Percentiles rank a stretch among this genome's conserved stretches.
phyloP scores from a whole-genome alignment of 1,140 invertebrate species.

The Drosophila insularis region DNA sequence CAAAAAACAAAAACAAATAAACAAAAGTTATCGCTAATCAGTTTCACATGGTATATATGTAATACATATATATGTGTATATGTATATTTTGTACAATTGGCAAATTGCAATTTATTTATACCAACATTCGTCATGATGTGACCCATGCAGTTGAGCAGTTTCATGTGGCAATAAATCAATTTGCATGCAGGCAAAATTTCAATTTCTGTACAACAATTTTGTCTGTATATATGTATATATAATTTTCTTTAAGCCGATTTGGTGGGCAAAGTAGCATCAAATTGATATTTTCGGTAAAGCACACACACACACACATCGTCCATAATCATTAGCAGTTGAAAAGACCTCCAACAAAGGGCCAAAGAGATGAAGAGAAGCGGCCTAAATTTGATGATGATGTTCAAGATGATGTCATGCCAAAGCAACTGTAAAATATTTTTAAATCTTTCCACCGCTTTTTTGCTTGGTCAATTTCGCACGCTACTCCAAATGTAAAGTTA shows the following conservation, averaged over 20 bases:
- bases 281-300: conserved; percentile 25
- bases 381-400: conserved; percentile 18
- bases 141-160: conserved; percentile 53
- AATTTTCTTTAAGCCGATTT: conserved; percentile 38
- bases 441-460: neutral
- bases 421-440: conserved; percentile 11
- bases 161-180: conserved; percentile 72
- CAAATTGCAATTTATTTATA: conserved; percentile 79
- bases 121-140: conserved; percentile 47
- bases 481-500: conserved; percentile 43
- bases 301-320: conserved; percentile 28
- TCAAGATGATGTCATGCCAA: conserved; percentile 63
- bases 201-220: conserved; percentile 28
- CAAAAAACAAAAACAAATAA: conserved; percentile 45
- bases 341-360: conserved; percentile 41
- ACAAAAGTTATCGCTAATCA: conserved; percentile 77
- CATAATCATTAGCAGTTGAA: conserved; percentile 5
- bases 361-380: conserved; percentile 41
- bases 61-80: conserved; percentile 28
- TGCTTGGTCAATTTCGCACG: conserved; percentile 56
- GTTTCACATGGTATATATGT: conserved; percentile 25
- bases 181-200: conserved; percentile 68
- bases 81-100: conserved; percentile 47
- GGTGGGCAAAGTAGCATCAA: conserved; percentile 30
- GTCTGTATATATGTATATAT: conserved; percentile 7